These are phyloP conservation scores for Acanthurus leucopareius DNA, from an alignment of 2,797 vertebrate species.

Conservation along the genomic window DNA sequence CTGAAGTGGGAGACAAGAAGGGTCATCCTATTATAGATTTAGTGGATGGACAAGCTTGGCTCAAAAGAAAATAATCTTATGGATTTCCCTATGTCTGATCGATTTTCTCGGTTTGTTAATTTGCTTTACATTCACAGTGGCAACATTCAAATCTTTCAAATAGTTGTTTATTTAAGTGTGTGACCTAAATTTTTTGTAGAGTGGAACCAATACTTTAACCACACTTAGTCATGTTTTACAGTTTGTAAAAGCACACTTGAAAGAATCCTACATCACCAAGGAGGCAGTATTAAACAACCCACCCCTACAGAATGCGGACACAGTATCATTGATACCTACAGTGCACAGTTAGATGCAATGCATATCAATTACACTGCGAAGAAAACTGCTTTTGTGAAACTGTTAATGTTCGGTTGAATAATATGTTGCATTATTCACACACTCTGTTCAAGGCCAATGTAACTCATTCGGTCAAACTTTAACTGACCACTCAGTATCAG, in stretches of 20 bases:
- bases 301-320: background rate
- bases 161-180: conserved; percentile 3
- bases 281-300: background rate
- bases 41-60: background rate
- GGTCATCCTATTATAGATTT: conserved; percentile 22
- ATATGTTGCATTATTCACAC: background rate
- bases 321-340: background rate
- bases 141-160: background rate
- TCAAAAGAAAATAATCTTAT: conserved; percentile 12
- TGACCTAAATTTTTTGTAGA: conserved; percentile 23
- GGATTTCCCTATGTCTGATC: background rate
- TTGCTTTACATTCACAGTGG: conserved; percentile 1
- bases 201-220: background rate
- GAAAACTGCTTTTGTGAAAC: background rate
- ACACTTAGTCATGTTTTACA: conserved; percentile 1
- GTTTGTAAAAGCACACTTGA: conserved; percentile 15
- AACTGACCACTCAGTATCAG: background rate
- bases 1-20: conserved; percentile 28
- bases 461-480: background rate
- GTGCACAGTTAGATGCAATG: background rate
- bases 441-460: background rate
- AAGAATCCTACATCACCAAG: background rate
- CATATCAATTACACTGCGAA: background rate
- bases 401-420: background rate
- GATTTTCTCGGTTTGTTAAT: background rate